Percentiles rank a stretch among this genome's conserved stretches.
Evolutionary conservation across 1,140 invertebrate species (phyloP).

Genomic region (Platyura marginata): DNA sequence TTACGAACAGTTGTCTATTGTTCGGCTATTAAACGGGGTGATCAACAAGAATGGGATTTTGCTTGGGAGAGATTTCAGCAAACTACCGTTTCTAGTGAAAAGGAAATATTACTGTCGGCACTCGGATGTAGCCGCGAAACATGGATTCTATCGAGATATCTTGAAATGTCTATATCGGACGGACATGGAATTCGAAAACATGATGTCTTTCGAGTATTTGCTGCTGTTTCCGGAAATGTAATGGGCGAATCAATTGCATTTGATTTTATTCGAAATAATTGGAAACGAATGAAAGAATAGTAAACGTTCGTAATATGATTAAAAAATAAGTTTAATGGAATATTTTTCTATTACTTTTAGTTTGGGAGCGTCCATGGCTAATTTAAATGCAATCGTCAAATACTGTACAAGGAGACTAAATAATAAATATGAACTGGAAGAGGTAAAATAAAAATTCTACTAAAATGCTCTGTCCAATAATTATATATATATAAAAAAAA

Average conservation of each 20-base stretch:
- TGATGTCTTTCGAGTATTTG: constrained; percentile 53
- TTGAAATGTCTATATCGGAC: constrained; percentile 46
- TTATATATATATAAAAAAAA: background rate
- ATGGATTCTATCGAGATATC: constrained; percentile 56
- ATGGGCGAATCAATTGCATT: constrained; percentile 57
- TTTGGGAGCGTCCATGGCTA: constrained; percentile 45
- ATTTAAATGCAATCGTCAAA: constrained; percentile 52
- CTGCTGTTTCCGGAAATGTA: constrained; percentile 44
- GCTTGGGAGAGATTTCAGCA: constrained; percentile 54
- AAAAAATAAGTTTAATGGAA: background rate
- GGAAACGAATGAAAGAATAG: constrained; percentile 48
- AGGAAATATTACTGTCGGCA: constrained; percentile 50
- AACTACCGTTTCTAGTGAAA: constrained; percentile 55
- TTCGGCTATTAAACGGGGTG: constrained; percentile 59
- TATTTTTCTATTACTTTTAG: constrained; percentile 27
- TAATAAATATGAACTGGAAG: constrained; percentile 49
- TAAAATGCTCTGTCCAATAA: constrained; percentile 10
- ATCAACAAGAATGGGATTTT: constrained; percentile 69
- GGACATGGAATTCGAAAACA: constrained; percentile 63
- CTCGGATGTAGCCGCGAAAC: constrained; percentile 59
- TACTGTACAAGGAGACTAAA: constrained; percentile 49
- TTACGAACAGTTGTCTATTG: constrained; percentile 67
- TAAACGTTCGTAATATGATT: constrained; percentile 28
- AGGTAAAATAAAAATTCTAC: constrained; percentile 38
- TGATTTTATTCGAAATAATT: constrained; percentile 52